Evolutionary conservation across 2,888 invertebrate genomes (phyloP).

Genomic region (Pilophorus perplexus): DNA sequence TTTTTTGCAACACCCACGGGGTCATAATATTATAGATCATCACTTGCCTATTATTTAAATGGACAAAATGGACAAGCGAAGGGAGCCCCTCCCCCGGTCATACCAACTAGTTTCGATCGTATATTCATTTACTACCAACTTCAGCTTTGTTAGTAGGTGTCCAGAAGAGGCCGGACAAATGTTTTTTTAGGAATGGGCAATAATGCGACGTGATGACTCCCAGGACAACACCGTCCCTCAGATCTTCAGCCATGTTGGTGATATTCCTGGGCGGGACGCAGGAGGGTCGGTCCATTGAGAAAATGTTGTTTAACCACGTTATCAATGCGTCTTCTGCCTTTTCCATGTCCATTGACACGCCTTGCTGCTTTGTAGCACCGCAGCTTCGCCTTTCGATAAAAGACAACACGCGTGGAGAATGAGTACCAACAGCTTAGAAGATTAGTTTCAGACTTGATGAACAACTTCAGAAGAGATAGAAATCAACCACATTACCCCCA

Average conservation of each 20-base stretch:
- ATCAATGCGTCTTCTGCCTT: slow-evolving; percentile 50
- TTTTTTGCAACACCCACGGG: no score
- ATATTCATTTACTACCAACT: slow-evolving; percentile 48
- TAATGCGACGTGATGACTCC: slow-evolving; percentile 58
- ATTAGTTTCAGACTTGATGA: neutral
- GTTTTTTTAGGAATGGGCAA: slow-evolving; percentile 59
- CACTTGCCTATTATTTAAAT: no score
- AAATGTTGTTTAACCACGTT: slow-evolving; percentile 53
- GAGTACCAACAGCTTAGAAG: no score
- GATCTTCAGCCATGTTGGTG: slow-evolving; percentile 56
- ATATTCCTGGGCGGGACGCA: slow-evolving; percentile 43
- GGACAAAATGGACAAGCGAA: no score
- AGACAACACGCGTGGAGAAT: no score
- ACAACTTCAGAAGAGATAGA: no score
- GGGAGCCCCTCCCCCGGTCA: no score
- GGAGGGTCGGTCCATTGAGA: neutral
- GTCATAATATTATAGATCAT: no score
- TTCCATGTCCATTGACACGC: slow-evolving; percentile 6
- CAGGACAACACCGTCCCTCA: slow-evolving; percentile 60
- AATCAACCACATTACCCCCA: neutral
- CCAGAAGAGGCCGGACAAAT: slow-evolving; percentile 55
- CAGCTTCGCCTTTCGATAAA: no score
- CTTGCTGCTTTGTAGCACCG: no score
- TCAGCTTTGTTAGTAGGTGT: slow-evolving; percentile 53
- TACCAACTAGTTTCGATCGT: neutral